These are phyloP conservation scores for Oconnorella tubifera DNA, from an alignment of 2,888 invertebrate species.

Conservation along the genomic window DNA sequence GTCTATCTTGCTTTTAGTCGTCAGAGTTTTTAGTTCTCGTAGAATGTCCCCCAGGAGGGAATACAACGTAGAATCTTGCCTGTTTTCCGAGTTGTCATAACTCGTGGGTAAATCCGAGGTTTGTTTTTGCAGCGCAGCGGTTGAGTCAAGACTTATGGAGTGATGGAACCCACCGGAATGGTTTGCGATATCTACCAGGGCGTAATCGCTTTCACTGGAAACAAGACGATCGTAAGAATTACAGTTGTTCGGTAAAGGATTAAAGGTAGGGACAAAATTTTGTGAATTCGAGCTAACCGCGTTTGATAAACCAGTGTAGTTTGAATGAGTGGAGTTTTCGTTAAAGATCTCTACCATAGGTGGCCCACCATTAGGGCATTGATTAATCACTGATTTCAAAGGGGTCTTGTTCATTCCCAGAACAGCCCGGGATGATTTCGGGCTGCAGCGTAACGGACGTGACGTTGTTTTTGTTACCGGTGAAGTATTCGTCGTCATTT, in stretches of 20 bases:
- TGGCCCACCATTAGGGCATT: neutral
- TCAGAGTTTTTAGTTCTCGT: slow-evolving; percentile 89
- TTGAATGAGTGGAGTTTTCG: too few relatives aligned
- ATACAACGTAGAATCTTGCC: neutral
- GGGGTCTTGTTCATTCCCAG: neutral
- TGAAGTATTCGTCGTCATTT: neutral
- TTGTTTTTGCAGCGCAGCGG: neutral
- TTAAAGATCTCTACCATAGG: neutral
- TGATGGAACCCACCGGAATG: neutral
- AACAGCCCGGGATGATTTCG: neutral
- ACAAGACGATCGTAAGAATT: neutral
- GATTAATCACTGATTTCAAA: neutral
- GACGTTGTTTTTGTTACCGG: neutral
- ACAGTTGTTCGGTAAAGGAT: too few relatives aligned
- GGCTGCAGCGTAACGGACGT: neutral
- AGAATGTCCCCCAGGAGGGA: slow-evolving; percentile 85
- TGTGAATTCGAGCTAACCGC: too few relatives aligned
- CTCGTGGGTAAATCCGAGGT: too few relatives aligned
- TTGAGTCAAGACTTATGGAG: neutral
- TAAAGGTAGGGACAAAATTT: too few relatives aligned
- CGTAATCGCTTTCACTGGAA: neutral
- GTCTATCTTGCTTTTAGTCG: slow-evolving; percentile 88
- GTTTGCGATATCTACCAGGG: neutral
- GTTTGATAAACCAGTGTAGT: too few relatives aligned
- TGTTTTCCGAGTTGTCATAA: neutral